Evolutionary conservation across 92 coral and sea anemone genomes (phyloP), one percentile per base, ranked within the genome.

Genomic region (Anthopleura xanthogrammica): DNA sequence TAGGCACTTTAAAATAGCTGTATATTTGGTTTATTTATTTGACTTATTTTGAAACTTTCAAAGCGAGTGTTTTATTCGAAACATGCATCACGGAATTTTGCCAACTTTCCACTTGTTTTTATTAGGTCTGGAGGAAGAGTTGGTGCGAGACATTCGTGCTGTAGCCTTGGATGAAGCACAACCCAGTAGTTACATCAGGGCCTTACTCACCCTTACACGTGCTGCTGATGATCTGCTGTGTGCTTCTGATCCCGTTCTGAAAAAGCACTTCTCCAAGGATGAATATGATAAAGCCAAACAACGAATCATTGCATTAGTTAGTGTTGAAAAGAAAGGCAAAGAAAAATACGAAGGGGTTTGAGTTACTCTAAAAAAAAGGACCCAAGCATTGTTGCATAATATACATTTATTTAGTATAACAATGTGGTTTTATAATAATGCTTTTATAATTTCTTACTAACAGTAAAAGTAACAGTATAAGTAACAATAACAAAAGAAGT

Each of bases 131-230:
- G 90, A 90, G 79, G 87, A 80, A 39, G 79, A 82, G 12, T 76
- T 90, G 83, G 89, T 65, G 80, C 79, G 79, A 20, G 88, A 90
- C 56, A 90, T 90, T n/a, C 89, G 93, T 55, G 83, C 82, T 71
- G 87, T 90, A 42, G 90, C 90, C 57, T 60, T 90, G 84, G 90
- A 90, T 64, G 80, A 77, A 55, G 86, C 17, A 43, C 29, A 55
- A 16, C 89, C 85, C 5, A 86, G 83, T 80, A 80, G 90, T 16
- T 90, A 83, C 84, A 87, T 87, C 73, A 50, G 85, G 41, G 86
- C 88, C 71, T 75, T 90, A 65, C 81, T 90, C 76, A 70, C 90
- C 58, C 77, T 87, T 54, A 79, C 85, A 72, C 90, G 93, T 55
- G 52, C 77, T 14, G 90, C 85, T 17, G 93, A 90, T 73, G 76